Evolutionary conservation across 2,113 vertebrate species (phyloP), one percentile per base, ranked within the genome.

Genomic region (Myiagra hebetior): DNA sequence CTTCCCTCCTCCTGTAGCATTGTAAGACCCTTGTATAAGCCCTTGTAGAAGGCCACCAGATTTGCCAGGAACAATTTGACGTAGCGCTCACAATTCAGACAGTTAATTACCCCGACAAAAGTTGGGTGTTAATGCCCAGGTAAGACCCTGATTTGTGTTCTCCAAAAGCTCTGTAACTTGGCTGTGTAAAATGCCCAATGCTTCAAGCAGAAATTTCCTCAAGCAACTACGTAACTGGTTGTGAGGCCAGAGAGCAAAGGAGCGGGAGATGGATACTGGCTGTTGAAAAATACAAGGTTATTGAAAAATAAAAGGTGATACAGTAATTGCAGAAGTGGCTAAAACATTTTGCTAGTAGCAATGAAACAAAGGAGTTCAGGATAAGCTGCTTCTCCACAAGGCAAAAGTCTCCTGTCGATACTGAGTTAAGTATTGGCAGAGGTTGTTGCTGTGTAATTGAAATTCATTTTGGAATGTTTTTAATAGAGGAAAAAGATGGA

Each of bases 1-100:
- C 3, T 68, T 86, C 35, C 19, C 23, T 78, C 37, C 33, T 21
- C 33, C 22, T 2, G 1, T 3, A 39, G 33, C 0, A 0, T 27
- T 64, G 22, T 44, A 33, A 63, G 15, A 33, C 13, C 14, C 6
- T 18, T 42, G 30, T 28, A 11, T 28, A 13, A 27, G 11, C 8
- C 15, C 13, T 22, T 64, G 37, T 24, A 78, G 42, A 33, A 26
- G 57, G 42, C 21, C n/a, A 49, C 30, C 26, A 47, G 53, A 28
- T 62, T 33, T 49, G 18, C 49, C 27, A 28, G 42, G 23, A 77
- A 2, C 46, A 52, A 20, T 67, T 75, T 85, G 33, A 81, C 6
- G 11, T 74, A 89, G 65, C 8, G 11, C 15, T 89, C 8, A n/a
- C 50, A 47, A 41, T 73, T 49, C n/a, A 53, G 56, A 31, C 3